Base-by-base conservation (phyloP, 2,797 vertebrate species). In the Potorous gilbertii region DNA sequence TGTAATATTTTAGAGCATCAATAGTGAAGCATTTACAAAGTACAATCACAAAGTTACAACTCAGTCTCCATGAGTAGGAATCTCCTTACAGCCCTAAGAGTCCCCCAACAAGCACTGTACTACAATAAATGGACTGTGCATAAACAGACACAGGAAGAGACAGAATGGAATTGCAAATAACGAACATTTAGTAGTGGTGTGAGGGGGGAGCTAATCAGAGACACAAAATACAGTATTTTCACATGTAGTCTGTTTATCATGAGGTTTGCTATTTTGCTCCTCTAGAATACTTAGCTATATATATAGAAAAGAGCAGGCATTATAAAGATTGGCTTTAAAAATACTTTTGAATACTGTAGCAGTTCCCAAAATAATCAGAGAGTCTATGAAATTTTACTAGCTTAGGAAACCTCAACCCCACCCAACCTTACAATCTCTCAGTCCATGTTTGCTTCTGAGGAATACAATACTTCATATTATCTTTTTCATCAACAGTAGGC, bases 1-100 rank as follows among this genome's bases (percentile, higher is more conserved):
- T 55, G 59, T 52, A 97, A 96, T 96, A 98, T 89, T 87, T 55
- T 40, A 81, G 3, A 94, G 93, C 14, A 90, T 81, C 18, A 6
- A 52, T 81, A 46, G 18, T 54, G 24, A 21, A 97, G 16, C 90
- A 94, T 62, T 56, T 92, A 54, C 74, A 95, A 93, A 90, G 52
- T 52, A 94, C 87, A 93, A 9, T 97, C 12, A 87, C 16, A 6
- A 87, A 90, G 3, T 54, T n/a, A 52, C 89, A 94, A 96, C 56
- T 24, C 50, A 57, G 10, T 89, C 92, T 96, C 90, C 27, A 62
- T 90, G 55, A 94, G 89, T 0, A 92, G 6, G 66, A 95, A 29
- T 34, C 24, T 87, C 74, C 9, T 93, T 95, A 92, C 90, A 96
- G 93, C 54, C 50, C 96, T 91, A 94, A 55, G 34, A 14, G 40